phyloP scores from a whole-genome alignment of 2,888 invertebrate species.

The Nebria salina region DNA sequence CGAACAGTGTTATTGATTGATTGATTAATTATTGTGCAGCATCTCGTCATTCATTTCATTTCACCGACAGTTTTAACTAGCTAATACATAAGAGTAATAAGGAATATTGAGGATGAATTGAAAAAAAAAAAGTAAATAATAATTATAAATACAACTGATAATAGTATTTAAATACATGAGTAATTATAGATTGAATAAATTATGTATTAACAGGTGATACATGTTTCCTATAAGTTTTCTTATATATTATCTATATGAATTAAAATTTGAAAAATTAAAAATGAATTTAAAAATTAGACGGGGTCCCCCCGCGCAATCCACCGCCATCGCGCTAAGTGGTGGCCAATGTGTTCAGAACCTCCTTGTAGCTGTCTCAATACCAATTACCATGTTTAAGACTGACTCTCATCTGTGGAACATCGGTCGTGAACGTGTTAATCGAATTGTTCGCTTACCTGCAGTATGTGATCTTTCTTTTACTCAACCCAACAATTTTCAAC shows the following conservation, averaged over 20 bases:
- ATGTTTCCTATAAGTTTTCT: slow-evolving; percentile 47
- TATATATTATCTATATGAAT: slow-evolving; percentile 14
- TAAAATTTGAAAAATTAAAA: neutral
- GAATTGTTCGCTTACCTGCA: slow-evolving; percentile 31
- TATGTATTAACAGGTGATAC: slow-evolving; percentile 45
- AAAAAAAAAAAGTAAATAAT: neutral
- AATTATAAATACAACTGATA: slow-evolving; percentile 59
- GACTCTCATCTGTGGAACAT: neutral
- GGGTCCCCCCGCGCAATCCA: slow-evolving; percentile 11
- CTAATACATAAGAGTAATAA: slow-evolving; percentile 27
- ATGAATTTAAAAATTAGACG: neutral
- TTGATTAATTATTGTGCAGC: slow-evolving; percentile 21
- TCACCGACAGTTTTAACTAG: slow-evolving; percentile 46
- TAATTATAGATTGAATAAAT: slow-evolving; percentile 55
- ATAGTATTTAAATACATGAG: slow-evolving; percentile 61
- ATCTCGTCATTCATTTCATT: slow-evolving; percentile 38
- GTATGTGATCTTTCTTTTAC: slow-evolving; percentile 38
- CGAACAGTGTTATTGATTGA: slow-evolving; percentile 7
- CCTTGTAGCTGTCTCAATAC: slow-evolving; percentile 36
- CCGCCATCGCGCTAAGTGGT: slow-evolving; percentile 38
- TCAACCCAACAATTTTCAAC: neutral
- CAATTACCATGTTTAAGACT: slow-evolving; percentile 12
- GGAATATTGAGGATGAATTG: neutral
- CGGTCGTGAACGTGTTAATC: neutral
- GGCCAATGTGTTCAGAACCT: slow-evolving; percentile 47